Evolutionary conservation across 2,113 vertebrate species (phyloP).

Genomic region (Onychostruthus taczanowskii): DNA sequence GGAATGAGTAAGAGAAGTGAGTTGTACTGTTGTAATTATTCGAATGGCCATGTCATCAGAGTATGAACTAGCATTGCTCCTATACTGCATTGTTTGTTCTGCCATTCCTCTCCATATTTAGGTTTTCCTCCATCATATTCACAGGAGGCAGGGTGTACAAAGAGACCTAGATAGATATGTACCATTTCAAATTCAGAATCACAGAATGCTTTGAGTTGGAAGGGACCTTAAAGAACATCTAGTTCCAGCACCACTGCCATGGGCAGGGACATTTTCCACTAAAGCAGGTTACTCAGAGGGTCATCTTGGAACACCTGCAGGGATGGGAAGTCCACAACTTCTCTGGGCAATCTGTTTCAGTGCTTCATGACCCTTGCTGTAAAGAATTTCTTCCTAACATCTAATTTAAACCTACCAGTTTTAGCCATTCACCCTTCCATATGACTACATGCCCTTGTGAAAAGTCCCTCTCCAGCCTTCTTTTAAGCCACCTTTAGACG

Average conservation of each 20-base stretch:
- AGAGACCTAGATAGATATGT: not conserved
- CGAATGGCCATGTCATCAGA: not conserved
- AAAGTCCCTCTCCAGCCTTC: not conserved
- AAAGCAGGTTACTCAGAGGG: not conserved
- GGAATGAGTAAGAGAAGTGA: not conserved
- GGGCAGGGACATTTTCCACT: not conserved
- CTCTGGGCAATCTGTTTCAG: not conserved
- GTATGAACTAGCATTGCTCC: not conserved
- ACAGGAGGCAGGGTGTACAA: not conserved
- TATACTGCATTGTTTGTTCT: not conserved
- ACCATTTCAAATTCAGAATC: not conserved
- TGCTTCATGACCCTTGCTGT: not conserved
- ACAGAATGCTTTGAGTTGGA: not conserved
- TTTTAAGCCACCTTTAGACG: not conserved
- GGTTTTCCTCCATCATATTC: not conserved
- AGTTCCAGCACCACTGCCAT: not conserved
- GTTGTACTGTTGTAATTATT: not conserved
- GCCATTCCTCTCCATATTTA: not conserved
- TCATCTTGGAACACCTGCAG: not conserved
- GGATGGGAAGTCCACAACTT: not conserved
- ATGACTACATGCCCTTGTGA: no score
- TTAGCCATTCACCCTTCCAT: not conserved
- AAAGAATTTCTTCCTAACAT: not conserved
- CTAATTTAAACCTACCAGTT: not conserved
- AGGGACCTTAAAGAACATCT: not conserved